Evolutionary conservation across 2,888 invertebrate species (phyloP).

Genomic region (Torymus texanus): DNA sequence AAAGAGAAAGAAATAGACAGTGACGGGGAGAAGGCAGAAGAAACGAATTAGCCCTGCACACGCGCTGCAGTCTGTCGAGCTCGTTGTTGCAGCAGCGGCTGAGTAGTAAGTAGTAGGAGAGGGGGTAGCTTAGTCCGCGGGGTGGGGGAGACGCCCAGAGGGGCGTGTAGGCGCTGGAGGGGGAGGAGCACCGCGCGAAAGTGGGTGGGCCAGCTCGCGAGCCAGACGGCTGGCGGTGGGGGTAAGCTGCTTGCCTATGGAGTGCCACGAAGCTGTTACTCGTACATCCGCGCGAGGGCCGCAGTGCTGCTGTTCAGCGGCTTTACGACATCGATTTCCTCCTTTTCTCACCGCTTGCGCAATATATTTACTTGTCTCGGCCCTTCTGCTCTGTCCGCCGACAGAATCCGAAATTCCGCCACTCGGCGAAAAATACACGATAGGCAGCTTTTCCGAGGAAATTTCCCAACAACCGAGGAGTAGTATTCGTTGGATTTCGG

Average conservation of each 20-base stretch:
- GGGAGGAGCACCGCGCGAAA: slow-evolving; percentile 49
- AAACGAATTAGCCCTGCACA: slow-evolving; percentile 32
- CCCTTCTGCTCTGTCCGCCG: too few relatives aligned
- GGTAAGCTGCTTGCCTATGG: slow-evolving; percentile 1
- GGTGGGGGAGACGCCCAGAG: slow-evolving; percentile 33
- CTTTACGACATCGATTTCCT: neutral
- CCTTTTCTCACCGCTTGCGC: neutral
- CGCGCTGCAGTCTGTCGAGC: slow-evolving; percentile 27
- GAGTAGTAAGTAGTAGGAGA: slow-evolving; percentile 56
- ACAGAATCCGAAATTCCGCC: too few relatives aligned
- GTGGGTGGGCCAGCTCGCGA: slow-evolving; percentile 42
- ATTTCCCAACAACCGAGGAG: too few relatives aligned
- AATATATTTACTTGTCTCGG: neutral
- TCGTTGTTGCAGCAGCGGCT: slow-evolving; percentile 29
- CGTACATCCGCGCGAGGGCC: slow-evolving; percentile 17
- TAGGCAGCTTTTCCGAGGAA: too few relatives aligned
- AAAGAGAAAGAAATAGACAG: neutral
- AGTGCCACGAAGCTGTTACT: slow-evolving; percentile 29
- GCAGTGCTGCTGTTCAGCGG: slow-evolving; percentile 12
- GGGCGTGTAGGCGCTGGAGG: slow-evolving; percentile 51
- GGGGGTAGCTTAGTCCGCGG: slow-evolving; percentile 35
- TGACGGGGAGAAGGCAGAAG: slow-evolving; percentile 26
- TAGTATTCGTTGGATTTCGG: too few relatives aligned
- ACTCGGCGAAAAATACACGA: too few relatives aligned
- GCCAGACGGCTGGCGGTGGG: slow-evolving; percentile 18